Base-by-base conservation (phyloP, 2,113 vertebrate species). In the Tautogolabrus adspersus region DNA sequence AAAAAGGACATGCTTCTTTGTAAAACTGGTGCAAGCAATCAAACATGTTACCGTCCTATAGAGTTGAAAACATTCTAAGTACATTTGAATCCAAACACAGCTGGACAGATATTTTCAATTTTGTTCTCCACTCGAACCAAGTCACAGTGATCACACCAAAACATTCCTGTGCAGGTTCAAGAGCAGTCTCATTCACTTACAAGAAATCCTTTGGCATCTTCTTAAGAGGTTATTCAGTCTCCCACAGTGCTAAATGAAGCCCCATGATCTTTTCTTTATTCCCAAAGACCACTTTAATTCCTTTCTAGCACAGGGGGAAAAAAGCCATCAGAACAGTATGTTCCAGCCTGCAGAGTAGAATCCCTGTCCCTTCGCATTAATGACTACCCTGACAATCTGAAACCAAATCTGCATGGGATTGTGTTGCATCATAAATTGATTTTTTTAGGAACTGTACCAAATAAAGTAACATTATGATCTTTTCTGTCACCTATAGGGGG, bases 271-370 rank as follows among this genome's bases (percentile, higher is more conserved):
- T 51, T 54, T 51, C 37, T 91, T 81, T 82, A 57, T 90, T 85
- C 84, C 68, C 67, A 76, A 90, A 84, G 81, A 46, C 83, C 72
- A 62, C 60, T 76, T 76, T 81, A 86, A 87, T 86, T 88, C 75
- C 82, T 75, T 77, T 92, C 71, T 11, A 60, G 77, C 47, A 79
- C 44, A 75, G 62, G 38, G 40, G n/a, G 11, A 79, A 71, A 84
- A 85, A 68, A 70, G 70, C 51, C 72, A 87, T 80, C 77, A 87
- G 92, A 88, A 93, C 91, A 85, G 38, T 15, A 22, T 87, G 90
- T 94, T 88, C 92, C 73, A n/a, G 66, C 23, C 76, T 62, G 54
- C 4, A 26, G 26, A 26, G 26, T n/a, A 67, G 54, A 60, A 85
- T 74, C 51, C 34, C 60, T 19, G 40, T 64, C 21, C 38, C 63